Conservation (phyloP, 2,888 invertebrate genomes). For the Sminthurinus aureus region DNA sequence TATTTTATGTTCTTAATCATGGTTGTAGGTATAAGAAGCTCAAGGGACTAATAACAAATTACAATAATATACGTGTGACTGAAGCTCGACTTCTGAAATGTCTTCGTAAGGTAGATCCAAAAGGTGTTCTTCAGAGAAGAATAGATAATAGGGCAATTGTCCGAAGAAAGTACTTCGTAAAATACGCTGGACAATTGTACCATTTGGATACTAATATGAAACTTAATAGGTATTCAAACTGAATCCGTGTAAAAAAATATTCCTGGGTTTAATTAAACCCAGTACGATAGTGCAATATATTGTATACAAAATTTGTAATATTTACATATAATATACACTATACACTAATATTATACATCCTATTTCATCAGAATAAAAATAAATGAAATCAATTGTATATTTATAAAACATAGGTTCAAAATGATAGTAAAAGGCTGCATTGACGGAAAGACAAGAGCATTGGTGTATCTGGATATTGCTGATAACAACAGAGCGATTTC, state of each 20-base stretch:
- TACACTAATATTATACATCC: too few species aligned
- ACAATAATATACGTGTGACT: too few species aligned
- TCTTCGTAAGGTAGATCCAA: background rate
- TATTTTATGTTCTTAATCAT: too few species aligned
- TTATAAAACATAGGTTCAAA: background rate
- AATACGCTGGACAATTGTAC: background rate
- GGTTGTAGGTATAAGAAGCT: too few species aligned
- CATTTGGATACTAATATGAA: background rate
- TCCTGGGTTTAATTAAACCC: too few species aligned
- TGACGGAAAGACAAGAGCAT: background rate
- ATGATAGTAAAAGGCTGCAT: background rate
- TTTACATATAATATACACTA: too few species aligned
- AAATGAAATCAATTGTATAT: too few species aligned
- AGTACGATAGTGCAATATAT: too few species aligned
- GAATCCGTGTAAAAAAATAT: too few species aligned
- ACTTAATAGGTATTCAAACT: background rate
- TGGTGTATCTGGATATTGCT: background rate
- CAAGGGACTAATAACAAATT: too few species aligned
- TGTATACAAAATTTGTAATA: too few species aligned
- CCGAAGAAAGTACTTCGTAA: slow-evolving; percentile 5
- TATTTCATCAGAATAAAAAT: too few species aligned
- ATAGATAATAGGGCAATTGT: background rate
- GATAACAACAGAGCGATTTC: background rate
- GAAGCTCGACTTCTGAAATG: background rate
- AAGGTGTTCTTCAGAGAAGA: background rate